Percentiles rank a stretch among this genome's conserved stretches.
Conservation (phyloP, 1,140 invertebrate species). For the Diachasmimorpha longicaudata region DNA sequence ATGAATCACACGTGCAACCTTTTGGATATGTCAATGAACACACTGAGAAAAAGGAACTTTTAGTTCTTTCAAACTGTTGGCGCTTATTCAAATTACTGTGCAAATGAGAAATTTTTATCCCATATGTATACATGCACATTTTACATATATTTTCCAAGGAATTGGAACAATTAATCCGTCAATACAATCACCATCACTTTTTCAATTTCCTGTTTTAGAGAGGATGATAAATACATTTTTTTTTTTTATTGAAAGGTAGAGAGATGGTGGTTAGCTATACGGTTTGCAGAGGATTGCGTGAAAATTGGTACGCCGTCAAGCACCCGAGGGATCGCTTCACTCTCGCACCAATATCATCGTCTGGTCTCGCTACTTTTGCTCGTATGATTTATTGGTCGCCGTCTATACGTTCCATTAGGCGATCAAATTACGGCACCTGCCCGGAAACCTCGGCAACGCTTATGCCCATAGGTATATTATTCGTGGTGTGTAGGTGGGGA, state of each 20-base stretch:
- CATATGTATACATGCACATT: no score
- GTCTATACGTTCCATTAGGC: slow-evolving; percentile 12
- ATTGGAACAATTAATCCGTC: no score
- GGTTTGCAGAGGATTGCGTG: background rate
- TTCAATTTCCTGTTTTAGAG: background rate
- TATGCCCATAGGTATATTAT: background rate
- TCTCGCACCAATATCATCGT: background rate
- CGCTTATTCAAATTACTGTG: no score
- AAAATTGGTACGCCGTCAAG: slow-evolving; percentile 4
- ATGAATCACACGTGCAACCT: background rate
- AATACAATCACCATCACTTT: background rate
- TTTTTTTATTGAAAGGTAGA: background rate
- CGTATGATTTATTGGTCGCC: slow-evolving; percentile 13
- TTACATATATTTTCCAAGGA: no score
- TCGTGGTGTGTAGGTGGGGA: background rate
- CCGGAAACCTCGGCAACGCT: background rate
- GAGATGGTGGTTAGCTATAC: background rate
- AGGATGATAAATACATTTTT: background rate
- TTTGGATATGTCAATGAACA: background rate
- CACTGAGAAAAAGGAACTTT: no score
- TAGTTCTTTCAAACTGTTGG: no score
- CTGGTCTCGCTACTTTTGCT: background rate
- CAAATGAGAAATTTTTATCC: no score
- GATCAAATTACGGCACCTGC: slow-evolving; percentile 13
- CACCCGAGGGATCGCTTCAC: background rate